A percentile compares a stretch with the other conserved stretches of the same genome.
Evolutionary conservation across 2,113 vertebrate species (phyloP).

Genomic region (Rhineura floridana): DNA sequence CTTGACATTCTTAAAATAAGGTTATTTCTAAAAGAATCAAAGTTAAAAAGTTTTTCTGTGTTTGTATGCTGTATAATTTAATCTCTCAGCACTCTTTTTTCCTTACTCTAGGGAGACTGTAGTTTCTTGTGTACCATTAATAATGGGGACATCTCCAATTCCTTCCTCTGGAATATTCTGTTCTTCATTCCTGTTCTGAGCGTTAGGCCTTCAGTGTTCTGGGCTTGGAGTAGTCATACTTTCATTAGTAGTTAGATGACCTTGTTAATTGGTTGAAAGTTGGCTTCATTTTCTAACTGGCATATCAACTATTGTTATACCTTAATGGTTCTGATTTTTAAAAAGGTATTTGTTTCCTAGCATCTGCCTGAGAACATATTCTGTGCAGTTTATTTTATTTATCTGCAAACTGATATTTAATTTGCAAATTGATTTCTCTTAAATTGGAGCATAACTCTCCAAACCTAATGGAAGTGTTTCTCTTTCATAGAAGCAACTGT

Average conservation of each 20-base stretch:
- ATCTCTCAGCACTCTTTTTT: not conserved
- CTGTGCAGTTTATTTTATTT: not conserved
- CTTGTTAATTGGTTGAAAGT: not conserved
- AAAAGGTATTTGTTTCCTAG: not conserved
- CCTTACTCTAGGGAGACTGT: not conserved
- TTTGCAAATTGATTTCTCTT: not conserved
- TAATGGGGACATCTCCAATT: not conserved
- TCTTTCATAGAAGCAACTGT: not conserved
- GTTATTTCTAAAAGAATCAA: not conserved
- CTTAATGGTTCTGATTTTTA: not conserved
- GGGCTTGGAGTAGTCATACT: not conserved
- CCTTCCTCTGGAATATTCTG: not conserved
- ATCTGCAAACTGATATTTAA: not conserved
- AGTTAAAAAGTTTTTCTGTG: too few species aligned
- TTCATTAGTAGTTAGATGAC: not conserved
- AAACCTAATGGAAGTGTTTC: not conserved
- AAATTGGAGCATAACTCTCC: not conserved
- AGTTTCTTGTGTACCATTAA: not conserved
- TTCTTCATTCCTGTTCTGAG: not conserved
- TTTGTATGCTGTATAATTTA: not conserved
- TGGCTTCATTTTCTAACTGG: not conserved
- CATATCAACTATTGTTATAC: not conserved
- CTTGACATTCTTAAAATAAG: not conserved
- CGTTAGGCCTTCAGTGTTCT: not conserved
- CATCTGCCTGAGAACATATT: not conserved